Evolutionary conservation across 2,113 vertebrate genomes (phyloP).

Genomic region (Gnathonemus longibarbis): DNA sequence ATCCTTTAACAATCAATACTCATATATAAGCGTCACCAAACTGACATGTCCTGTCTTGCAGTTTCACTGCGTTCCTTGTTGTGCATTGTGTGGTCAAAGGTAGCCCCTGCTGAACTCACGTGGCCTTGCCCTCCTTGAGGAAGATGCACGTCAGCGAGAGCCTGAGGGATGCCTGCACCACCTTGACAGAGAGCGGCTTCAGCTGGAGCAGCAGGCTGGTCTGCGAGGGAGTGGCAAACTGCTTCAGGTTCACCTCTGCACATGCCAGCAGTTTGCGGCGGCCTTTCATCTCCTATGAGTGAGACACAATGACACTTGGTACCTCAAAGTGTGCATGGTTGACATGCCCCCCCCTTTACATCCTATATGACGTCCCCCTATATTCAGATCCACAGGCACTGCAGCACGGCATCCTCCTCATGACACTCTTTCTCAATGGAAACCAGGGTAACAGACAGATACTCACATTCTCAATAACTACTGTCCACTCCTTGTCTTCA

Average conservation of each 20-base stretch:
- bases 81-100: neutral
- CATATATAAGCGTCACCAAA: neutral
- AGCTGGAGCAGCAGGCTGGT: conserved; percentile 63
- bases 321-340: neutral
- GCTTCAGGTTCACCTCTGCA: conserved; percentile 71
- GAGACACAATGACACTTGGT: neutral
- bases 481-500: conserved; percentile 86
- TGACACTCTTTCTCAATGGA: neutral
- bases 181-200: conserved; percentile 79
- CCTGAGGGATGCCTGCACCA: conserved; percentile 72
- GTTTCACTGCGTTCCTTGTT: too few relatives aligned
- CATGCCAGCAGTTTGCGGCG: conserved; percentile 74
- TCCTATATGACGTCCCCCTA: neutral
- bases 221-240: conserved; percentile 62
- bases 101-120: conserved; percentile 59
- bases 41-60: neutral
- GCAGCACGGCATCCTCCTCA: neutral
- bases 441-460: neutral
- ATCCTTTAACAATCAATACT: neutral
- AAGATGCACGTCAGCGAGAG: conserved; percentile 75
- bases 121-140: conserved; percentile 81
- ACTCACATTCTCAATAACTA: conserved; percentile 78
- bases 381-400: neutral
- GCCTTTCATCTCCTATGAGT: conserved; percentile 71
- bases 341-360: neutral